phyloP scores from a whole-genome alignment of 1,140 invertebrate genomes.

The Anastatus disparis region DNA sequence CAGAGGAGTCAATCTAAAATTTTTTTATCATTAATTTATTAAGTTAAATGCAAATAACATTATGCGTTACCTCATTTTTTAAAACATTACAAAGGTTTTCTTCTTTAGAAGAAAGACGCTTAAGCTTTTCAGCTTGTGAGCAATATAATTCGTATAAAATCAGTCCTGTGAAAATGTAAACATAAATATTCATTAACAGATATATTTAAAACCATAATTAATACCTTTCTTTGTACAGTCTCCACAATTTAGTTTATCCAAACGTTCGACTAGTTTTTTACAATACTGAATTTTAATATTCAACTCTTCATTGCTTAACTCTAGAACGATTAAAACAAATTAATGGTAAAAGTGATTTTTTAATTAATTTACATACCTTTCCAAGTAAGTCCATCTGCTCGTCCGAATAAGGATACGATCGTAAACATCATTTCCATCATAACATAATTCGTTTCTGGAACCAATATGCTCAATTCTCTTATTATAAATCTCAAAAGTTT shows the following conservation, averaged over 20 bases:
- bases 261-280: constrained; percentile 49
- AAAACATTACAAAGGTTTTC: neutral
- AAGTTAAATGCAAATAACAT: no score
- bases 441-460: constrained; percentile 52
- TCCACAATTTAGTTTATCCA: constrained; percentile 53
- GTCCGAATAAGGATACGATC: constrained; percentile 55
- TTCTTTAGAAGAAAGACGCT: constrained; percentile 33
- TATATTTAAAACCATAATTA: neutral
- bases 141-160: constrained; percentile 58
- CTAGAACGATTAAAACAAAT: constrained; percentile 43
- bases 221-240: constrained; percentile 59
- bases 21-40: no score
- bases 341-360: neutral
- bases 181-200: neutral
- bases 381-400: constrained; percentile 47
- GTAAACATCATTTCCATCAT: constrained; percentile 54
- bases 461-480: constrained; percentile 45
- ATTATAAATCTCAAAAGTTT: constrained; percentile 49
- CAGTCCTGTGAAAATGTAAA: constrained; percentile 48
- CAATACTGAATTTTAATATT: constrained; percentile 53
- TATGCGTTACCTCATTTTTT: constrained; percentile 15
- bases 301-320: constrained; percentile 54
- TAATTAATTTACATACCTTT: constrained; percentile 45
- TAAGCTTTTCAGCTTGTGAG: constrained; percentile 50
- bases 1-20: constrained; percentile 39